Evolutionary conservation across 2,113 vertebrate genomes (phyloP).

Genomic region (Limanda limanda): DNA sequence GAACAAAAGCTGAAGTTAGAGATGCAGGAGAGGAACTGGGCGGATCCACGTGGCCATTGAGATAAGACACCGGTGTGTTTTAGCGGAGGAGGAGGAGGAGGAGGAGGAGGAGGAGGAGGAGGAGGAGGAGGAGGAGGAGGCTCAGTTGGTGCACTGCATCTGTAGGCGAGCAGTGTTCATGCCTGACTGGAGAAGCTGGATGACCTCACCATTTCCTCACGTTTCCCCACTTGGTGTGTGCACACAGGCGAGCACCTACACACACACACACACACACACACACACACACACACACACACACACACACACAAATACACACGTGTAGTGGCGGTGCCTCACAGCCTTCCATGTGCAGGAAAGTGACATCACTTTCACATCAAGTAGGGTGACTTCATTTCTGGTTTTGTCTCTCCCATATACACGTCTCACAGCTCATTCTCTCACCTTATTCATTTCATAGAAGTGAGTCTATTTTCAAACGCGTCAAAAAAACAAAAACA

Average conservation of each 20-base stretch:
- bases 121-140: background rate
- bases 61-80: slow-evolving; percentile 54
- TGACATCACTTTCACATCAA: slow-evolving; percentile 54
- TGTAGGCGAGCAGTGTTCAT: slow-evolving; percentile 60
- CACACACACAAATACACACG: background rate
- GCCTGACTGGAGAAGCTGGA: slow-evolving; percentile 60
- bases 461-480: background rate
- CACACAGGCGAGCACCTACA: too few relatives aligned
- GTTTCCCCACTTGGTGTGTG: slow-evolving; percentile 5
- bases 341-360: background rate
- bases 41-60: slow-evolving; percentile 33
- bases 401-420: background rate
- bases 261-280: too few relatives aligned
- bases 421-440: background rate
- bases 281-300: background rate
- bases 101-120: slow-evolving; percentile 8
- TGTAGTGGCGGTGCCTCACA: background rate
- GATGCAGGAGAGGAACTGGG: background rate
- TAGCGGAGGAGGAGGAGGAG: slow-evolving; percentile 17
- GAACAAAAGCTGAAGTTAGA: background rate
- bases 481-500: background rate
- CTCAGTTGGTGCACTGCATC: slow-evolving; percentile 44
- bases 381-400: slow-evolving; percentile 53
- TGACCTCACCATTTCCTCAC: slow-evolving; percentile 67
- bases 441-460: background rate